phyloP scores from a whole-genome alignment of 2,113 vertebrate genomes.

The Cygnus buccinator region DNA sequence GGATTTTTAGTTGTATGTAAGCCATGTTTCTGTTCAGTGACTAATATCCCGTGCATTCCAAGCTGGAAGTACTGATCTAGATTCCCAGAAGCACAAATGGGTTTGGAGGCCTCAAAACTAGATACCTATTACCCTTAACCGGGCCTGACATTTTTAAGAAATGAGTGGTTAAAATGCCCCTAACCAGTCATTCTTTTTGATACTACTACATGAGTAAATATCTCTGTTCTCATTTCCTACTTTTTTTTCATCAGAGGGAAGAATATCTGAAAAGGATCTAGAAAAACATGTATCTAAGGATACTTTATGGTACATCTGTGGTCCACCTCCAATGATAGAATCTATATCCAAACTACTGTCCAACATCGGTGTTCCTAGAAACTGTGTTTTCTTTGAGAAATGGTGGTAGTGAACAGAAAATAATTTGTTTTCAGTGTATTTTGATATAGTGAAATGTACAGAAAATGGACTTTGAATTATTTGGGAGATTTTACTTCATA shows the following conservation, averaged over 20 bases:
- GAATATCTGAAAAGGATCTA: constrained; percentile 85
- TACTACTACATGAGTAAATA: not conserved
- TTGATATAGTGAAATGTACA: not conserved
- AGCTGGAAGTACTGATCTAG: not conserved
- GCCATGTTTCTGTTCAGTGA: not conserved
- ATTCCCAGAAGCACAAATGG: not conserved
- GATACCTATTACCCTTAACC: not conserved
- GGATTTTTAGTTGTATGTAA: not conserved
- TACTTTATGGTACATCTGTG: constrained; percentile 93
- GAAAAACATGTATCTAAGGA: constrained; percentile 77
- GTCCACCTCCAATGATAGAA: constrained; percentile 95
- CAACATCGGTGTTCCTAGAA: constrained; percentile 78
- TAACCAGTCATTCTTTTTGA: not conserved
- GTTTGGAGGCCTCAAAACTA: not conserved
- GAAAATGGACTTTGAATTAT: not conserved
- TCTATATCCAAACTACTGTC: constrained; percentile 83
- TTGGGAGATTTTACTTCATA: not conserved
- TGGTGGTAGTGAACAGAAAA: constrained; percentile 87
- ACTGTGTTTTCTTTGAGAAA: constrained; percentile 91
- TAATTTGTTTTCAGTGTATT: not conserved
- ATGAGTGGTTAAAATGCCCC: not conserved
- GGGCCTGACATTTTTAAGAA: not conserved
- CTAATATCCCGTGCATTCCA: not conserved
- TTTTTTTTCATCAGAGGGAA: constrained; percentile 81
- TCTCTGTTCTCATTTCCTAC: not conserved